Conservation (phyloP, 2,888 invertebrate species). For the Cataglyphis cursor region DNA sequence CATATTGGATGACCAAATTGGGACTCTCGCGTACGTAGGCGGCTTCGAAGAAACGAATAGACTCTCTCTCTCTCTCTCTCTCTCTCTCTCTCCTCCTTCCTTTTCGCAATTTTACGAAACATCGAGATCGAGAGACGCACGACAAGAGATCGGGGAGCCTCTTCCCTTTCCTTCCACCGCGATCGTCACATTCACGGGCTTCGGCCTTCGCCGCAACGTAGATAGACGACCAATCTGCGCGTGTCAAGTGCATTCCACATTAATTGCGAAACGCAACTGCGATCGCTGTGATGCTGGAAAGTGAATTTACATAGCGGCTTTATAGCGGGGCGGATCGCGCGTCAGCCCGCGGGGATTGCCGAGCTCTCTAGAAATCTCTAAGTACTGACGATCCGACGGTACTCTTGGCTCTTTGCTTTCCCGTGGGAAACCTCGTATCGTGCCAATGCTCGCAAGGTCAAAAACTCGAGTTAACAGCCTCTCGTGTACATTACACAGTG, state of each 20-base stretch:
- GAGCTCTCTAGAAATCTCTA: conserved; percentile 32
- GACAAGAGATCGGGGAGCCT: background rate
- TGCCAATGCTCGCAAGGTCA: conserved; percentile 18
- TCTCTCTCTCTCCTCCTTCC: conserved; percentile 5
- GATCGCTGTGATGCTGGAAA: conserved; percentile 62
- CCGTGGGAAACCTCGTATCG: conserved; percentile 43
- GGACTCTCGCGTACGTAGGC: conserved; percentile 61
- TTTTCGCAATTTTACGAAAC: conserved; percentile 63
- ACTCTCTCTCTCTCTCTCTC: background rate
- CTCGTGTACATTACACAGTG: background rate
- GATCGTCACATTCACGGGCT: background rate
- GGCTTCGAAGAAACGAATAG: conserved; percentile 49
- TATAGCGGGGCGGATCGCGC: conserved; percentile 33
- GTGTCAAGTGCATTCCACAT: conserved; percentile 75
- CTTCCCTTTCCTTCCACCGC: background rate
- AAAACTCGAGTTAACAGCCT: conserved; percentile 30
- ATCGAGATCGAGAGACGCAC: conserved; percentile 19
- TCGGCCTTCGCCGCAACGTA: conserved; percentile 28
- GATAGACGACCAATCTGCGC: conserved; percentile 26
- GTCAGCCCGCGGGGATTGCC: conserved; percentile 18
- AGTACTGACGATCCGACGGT: conserved; percentile 32
- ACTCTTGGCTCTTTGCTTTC: conserved; percentile 32
- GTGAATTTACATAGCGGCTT: conserved; percentile 67
- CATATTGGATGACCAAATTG: conserved; percentile 60
- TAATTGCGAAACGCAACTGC: conserved; percentile 78